A percentile compares a stretch with the other conserved stretches of the same genome.
phyloP scores from a whole-genome alignment of 53 echinoderm and acorn worm genomes.

The Henricia sp. region DNA sequence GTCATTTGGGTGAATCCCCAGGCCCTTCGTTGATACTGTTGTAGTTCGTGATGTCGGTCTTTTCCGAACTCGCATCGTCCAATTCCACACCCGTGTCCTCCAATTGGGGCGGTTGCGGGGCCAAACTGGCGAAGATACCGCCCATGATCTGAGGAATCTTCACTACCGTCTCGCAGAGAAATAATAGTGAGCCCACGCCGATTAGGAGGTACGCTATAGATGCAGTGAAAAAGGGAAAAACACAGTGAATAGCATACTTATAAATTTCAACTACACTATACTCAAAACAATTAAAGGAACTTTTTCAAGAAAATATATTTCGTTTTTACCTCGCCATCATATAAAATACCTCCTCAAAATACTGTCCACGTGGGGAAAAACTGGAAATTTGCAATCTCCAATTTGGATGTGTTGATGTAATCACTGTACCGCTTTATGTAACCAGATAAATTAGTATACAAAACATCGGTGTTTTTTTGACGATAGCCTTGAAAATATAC shows the following conservation, averaged over 20 bases:
- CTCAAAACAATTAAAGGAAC: too few relatives aligned
- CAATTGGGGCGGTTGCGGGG: background rate
- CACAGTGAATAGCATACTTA: background rate
- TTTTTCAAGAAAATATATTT: too few relatives aligned
- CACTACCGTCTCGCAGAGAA: conserved; percentile 89
- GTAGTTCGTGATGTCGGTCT: conserved; percentile 52
- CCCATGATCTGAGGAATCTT: conserved; percentile 91
- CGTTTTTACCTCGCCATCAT: too few relatives aligned
- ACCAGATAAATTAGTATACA: too few relatives aligned
- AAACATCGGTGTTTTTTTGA: too few relatives aligned
- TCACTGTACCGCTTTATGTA: too few relatives aligned
- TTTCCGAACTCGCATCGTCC: conserved; percentile 49
- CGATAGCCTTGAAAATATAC: too few relatives aligned
- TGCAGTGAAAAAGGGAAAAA: background rate
- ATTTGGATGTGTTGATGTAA: too few relatives aligned
- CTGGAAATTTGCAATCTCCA: too few relatives aligned
- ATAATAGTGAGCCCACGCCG: conserved; percentile 81
- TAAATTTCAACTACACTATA: background rate
- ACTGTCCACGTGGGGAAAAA: too few relatives aligned
- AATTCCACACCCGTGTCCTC: background rate
- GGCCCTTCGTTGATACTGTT: conserved; percentile 52
- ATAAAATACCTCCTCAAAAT: too few relatives aligned
- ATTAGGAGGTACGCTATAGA: conserved; percentile 85
- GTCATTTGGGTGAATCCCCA: conserved; percentile 34
- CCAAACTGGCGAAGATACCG: conserved; percentile 50